Evolutionary conservation across 2,797 vertebrate species (phyloP), one percentile per base, ranked within the genome.

Genomic region (Myotis myotis): DNA sequence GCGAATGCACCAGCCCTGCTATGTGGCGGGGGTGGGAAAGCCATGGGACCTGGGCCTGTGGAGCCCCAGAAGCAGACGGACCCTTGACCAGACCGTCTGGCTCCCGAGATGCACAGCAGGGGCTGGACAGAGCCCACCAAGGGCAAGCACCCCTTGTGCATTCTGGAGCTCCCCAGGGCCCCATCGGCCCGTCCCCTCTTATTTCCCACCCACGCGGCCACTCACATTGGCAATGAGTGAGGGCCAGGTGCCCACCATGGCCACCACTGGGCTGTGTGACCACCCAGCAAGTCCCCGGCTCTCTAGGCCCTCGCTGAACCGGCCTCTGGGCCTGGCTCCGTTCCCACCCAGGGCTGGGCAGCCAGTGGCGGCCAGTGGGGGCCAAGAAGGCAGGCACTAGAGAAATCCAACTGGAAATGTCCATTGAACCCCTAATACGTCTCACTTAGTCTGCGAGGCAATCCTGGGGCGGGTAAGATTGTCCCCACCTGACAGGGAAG

Each of bases 51-150:
- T 7, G 38, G 44, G 47, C 53, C 25, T 1, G 6, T 10, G 13
- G 30, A 22, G 41, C 23, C n/a, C 57, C 41, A 44, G 51, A 20
- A 60, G 38, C 33, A 0, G 15, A 64, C 15, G 16, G 57, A 12
- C 0, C 0, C 23, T 36, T 28, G n/a, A 15, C 3, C 12, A 62
- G 4, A 30, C 55, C 10, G 1, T 13, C 38, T 76, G 8, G 2
- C 47, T 62, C 47, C 57, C 19, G 30, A 41, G 92, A n/a, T 5
- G 15, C 33, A n/a, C 44, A 11, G 72, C 4, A 0, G 36, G n/a
- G 25, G 2, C 15, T 49, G 41, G 1, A 8, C 17, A 80, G 44
- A 55, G 20, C 2, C 44, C 28, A 47, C 53, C 62, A 19, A 8
- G 8, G 47, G 20, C 28, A 3, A 49, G 41, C 25, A 0, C 23